Base-by-base conservation (phyloP, 2,113 vertebrate species). In the Glareola pratincola region DNA sequence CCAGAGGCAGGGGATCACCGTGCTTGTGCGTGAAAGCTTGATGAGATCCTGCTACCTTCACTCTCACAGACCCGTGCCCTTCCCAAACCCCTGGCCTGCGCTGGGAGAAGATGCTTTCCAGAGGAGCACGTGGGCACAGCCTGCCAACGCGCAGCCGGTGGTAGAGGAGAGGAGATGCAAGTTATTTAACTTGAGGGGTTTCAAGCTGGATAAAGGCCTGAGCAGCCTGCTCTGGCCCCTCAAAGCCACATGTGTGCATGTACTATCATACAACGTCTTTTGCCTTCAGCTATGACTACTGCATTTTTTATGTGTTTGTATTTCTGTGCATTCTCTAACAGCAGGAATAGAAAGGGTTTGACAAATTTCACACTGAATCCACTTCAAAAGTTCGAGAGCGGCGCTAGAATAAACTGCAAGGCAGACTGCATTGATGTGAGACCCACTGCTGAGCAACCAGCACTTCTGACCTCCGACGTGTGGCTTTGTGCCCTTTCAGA, bases 31-130 rank as follows among this genome's bases (percentile, higher is more conserved):
- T 5, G 27, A 89, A 73, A 69, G 10, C 53, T 41, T 13, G 12
- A 5, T 18, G 60, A 56, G 67, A 50, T 29, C 39, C 60, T 60
- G 12, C n/a, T 43, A 12, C 16, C 12, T 53, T 62, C 27, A 6
- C 5, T 43, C 6, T 19, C 41, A 5, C 0, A 2, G 15, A 11
- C 26, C 10, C 14, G 5, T 3, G 20, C 7, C 8, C 57, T 78
- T 78, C 30, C 30, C 59, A 32, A 23, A 18, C 7, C 71, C n/a
- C 20, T 30, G 36, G 56, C 24, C 6, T 2, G 27, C 15, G 9
- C 36, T 9, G 21, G 45, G 10, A 78, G 53, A 72, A 54, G 57
- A 8, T 6, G 4, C 3, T 56, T 43, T 73, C 53, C 19, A 32
- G 18, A 48, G 15, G 26, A 73, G 15, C 30, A n/a, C 37, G 3